Percentiles rank a stretch among this genome's conserved stretches.
Evolutionary conservation across 53 echinoderm and acorn worm genomes (phyloP).

Genomic region (Apostichopus leukothele): DNA sequence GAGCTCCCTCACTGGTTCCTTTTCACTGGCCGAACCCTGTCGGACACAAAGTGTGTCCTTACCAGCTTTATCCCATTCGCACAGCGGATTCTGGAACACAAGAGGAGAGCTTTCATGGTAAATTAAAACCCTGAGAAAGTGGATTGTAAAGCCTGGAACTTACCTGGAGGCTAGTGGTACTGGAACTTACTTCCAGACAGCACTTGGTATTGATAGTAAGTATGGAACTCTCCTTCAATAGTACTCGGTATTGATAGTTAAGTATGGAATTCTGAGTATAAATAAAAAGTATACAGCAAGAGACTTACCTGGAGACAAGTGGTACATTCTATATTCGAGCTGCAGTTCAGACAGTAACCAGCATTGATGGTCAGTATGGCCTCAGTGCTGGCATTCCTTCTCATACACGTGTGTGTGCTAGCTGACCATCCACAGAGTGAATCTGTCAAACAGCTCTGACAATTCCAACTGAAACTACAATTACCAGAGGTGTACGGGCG

Average conservation of each 20-base stretch:
- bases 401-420: slow-evolving; percentile 67
- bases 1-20: slow-evolving; percentile 41
- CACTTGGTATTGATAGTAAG: too few relatives aligned
- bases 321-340: slow-evolving; percentile 64
- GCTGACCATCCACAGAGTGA: slow-evolving; percentile 89
- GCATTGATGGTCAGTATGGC: slow-evolving; percentile 65
- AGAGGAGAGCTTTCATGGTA: too few relatives aligned
- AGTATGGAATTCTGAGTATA: too few relatives aligned
- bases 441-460: slow-evolving; percentile 80
- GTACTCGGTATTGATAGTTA: slow-evolving; percentile 1
- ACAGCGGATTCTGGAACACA: slow-evolving; percentile 63
- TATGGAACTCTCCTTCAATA: background rate
- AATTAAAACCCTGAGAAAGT: too few relatives aligned
- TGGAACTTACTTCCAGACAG: too few relatives aligned
- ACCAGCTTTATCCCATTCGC: slow-evolving; percentile 68
- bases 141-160: too few relatives aligned
- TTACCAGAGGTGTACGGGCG: slow-evolving; percentile 59
- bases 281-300: too few relatives aligned
- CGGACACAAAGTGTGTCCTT: slow-evolving; percentile 60
- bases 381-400: slow-evolving; percentile 46
- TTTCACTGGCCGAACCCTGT: slow-evolving; percentile 60
- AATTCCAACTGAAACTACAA: slow-evolving; percentile 68
- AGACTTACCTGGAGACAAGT: slow-evolving; percentile 72
- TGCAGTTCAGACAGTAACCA: slow-evolving; percentile 68
- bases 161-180: too few relatives aligned